phyloP scores from a whole-genome alignment of 1,140 invertebrate species.

The Drosophila serrata region DNA sequence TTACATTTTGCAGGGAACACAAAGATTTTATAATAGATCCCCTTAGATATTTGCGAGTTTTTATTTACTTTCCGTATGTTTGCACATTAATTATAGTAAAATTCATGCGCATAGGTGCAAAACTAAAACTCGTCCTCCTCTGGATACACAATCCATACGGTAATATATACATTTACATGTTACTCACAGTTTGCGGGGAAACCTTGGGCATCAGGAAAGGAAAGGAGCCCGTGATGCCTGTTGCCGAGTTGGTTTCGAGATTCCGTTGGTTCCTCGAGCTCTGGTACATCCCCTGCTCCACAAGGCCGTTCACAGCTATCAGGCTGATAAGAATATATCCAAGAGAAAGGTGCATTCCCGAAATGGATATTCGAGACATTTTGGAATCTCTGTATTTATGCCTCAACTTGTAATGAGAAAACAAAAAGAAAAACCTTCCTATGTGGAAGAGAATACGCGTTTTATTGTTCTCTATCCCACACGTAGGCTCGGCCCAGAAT shows the following conservation, averaged over 20 bases:
- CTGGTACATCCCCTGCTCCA: slow-evolving; percentile 49
- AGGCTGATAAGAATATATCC: slow-evolving; percentile 41
- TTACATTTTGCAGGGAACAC: slow-evolving; percentile 7
- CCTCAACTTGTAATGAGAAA: slow-evolving; percentile 6
- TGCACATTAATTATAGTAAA: not conserved
- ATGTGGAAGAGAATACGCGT: slow-evolving; percentile 36
- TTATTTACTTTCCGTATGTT: not conserved
- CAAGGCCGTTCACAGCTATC: slow-evolving; percentile 48
- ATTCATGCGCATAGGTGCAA: slow-evolving; percentile 5
- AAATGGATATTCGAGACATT: slow-evolving; percentile 41
- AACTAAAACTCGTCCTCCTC: not conserved
- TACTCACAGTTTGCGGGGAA: slow-evolving; percentile 88
- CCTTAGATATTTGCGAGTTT: not conserved
- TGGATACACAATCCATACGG: not conserved
- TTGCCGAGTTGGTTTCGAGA: slow-evolving; percentile 45
- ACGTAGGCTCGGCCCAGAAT: slow-evolving; percentile 47
- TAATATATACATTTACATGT: not conserved
- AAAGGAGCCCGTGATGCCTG: slow-evolving; percentile 86
- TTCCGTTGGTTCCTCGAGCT: slow-evolving; percentile 34
- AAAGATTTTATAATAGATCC: not conserved
- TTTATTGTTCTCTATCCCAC: slow-evolving; percentile 42
- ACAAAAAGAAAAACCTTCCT: slow-evolving; percentile 48
- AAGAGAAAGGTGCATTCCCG: not conserved
- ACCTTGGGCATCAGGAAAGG: slow-evolving; percentile 91
- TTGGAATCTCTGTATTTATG: not conserved